Base-by-base conservation (phyloP, 1,140 invertebrate genomes). In the Pygmarrhopalites habei region DNA sequence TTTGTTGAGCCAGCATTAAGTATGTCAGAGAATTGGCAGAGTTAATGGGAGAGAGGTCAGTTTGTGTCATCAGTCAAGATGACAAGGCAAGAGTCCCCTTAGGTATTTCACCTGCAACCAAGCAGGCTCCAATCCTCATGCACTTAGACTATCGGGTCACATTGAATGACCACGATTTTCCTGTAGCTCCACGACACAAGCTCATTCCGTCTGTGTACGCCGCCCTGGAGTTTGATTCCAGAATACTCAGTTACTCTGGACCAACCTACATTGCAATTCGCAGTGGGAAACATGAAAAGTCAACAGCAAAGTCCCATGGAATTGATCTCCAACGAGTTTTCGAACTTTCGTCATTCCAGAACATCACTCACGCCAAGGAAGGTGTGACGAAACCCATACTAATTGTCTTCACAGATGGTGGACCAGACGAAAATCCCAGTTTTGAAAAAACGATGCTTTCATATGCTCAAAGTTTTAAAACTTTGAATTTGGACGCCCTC, bases 151-250 rank as follows among this genome's bases (percentile, higher is more conserved):
- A 78, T 66, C 51, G 68, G 57, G 67, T 78, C 2, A 60, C 26
- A 44, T 69, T 78, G 23, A 74, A 77, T 30, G 75, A 78, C 70
- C 76, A 78, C 72, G 77, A 79, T 67, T 79, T 72, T 66, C 73
- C 77, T 14, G 69, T 77, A 65, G 77, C 72, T 39, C 39, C 60
- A 26, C 43, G 47, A 19, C 75, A 77, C 64, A 76, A 76, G 62
- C 17, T 61, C 17, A 61, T 65, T 15, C 63, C 56, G 2, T 52
- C 44, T 1, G 74, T 76, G 2, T 75, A 76, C 66, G 72, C 75
- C 53, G 71, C 59, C 21, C 68, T 71, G 35, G 65, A 70, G 58
- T 32, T 32, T n/a, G 60, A 63, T 10, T 60, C 73, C 26, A 73
- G 72, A 61, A 65, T 72, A 44, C 26, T 72, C 46, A 61, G 64